phyloP scores from a whole-genome alignment of 2,113 vertebrate species.

The Nannospalax galili region DNA sequence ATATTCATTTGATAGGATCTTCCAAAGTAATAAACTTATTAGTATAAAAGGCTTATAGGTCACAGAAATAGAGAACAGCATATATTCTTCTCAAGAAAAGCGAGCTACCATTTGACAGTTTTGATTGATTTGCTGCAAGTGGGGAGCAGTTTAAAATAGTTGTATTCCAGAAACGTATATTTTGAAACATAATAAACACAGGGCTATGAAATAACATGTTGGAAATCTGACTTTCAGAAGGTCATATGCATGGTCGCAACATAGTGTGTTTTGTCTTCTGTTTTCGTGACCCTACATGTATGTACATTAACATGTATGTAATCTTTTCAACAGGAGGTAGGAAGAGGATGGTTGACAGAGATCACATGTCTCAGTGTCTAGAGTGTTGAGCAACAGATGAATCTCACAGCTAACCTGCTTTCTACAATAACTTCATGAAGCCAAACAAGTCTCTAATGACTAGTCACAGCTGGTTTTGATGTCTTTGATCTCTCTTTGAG shows the following conservation, averaged over 20 bases:
- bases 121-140: slow-evolving; percentile 26
- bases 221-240: slow-evolving; percentile 43
- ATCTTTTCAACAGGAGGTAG: neutral
- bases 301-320: neutral
- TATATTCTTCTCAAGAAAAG: slow-evolving; percentile 23
- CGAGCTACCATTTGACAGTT: neutral
- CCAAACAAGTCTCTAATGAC: slow-evolving; percentile 63
- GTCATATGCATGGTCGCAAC: neutral
- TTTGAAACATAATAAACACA: slow-evolving; percentile 57
- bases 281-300: neutral
- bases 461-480: slow-evolving; percentile 57
- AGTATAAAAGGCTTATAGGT: neutral
- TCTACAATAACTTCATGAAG: slow-evolving; percentile 50
- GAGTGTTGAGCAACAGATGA: slow-evolving; percentile 41
- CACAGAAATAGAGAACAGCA: neutral
- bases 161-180: neutral
- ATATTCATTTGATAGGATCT: neutral
- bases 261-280: neutral
- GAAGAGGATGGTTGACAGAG: slow-evolving; percentile 53
- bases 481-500: slow-evolving; percentile 70
- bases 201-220: slow-evolving; percentile 39
- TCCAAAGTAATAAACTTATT: neutral
- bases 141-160: slow-evolving; percentile 43
- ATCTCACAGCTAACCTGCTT: neutral
- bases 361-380: slow-evolving; percentile 23